Conservation (phyloP, 2,888 invertebrate species). For the Electrophaes corylata region DNA sequence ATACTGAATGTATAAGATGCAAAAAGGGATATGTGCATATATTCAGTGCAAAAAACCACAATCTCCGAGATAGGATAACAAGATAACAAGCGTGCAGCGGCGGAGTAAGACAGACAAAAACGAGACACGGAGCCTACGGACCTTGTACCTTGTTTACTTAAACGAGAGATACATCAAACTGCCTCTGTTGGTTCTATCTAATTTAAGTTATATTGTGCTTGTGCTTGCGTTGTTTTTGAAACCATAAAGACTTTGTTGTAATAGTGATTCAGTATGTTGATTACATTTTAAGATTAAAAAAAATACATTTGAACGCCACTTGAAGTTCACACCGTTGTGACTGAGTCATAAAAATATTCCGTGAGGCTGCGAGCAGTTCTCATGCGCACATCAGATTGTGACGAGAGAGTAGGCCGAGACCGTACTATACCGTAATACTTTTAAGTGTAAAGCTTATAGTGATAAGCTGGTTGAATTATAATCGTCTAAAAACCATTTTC, state of each 20-base stretch:
- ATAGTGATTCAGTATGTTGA: background rate
- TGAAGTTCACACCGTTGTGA: conserved; percentile 54
- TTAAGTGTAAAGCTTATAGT: conserved; percentile 28
- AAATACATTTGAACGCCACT: background rate
- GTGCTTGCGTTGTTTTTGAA: background rate
- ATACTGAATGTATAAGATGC: conserved; percentile 63
- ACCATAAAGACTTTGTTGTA: background rate
- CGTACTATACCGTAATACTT: conserved; percentile 47
- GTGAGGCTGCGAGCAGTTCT: conserved; percentile 65
- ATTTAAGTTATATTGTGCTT: conserved; percentile 24
- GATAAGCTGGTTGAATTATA: background rate
- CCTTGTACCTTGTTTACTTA: conserved; percentile 80
- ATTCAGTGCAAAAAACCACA: conserved; percentile 77
- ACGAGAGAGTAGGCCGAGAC: conserved; percentile 60
- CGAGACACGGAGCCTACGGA: conserved; percentile 73
- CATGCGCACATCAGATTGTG: conserved; percentile 74
- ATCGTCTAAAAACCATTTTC: background rate
- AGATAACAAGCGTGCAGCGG: conserved; percentile 81
- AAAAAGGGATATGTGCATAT: conserved; percentile 53
- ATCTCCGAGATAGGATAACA: conserved; percentile 82
- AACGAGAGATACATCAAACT: conserved; percentile 72
- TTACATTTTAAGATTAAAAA: background rate
- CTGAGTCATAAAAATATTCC: conserved; percentile 61
- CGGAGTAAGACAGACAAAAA: conserved; percentile 78
- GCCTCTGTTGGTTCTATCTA: conserved; percentile 48